Evolutionary conservation across 2,888 invertebrate species (phyloP), one percentile per base, ranked within the genome.

Genomic region (Deroplatys truncata): DNA sequence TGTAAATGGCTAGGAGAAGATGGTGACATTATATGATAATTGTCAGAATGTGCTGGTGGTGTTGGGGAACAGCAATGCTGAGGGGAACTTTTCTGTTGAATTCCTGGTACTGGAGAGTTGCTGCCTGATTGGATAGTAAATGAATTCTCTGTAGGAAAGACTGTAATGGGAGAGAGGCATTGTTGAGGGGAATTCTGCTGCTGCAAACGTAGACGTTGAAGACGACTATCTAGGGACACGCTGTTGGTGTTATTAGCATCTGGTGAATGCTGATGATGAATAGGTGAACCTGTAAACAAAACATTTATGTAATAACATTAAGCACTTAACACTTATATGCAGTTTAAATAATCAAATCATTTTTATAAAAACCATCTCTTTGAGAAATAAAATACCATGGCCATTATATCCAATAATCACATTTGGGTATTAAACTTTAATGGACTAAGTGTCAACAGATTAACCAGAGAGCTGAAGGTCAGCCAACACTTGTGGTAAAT

Each of bases 271-370:
- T 84, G 86, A 90, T 96, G 95, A 92, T 95, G 96, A 89, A 95
- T 96, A 82, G 96, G 96, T 16, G 96, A 96, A 90, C 95, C 96
- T 95, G 91, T 16, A 92, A 49, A 89, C 56, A 86, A 20, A 72
- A 72, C 20, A 20, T 4, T 72, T 72, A 20, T 4, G 7, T 72
- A 4, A 25, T 72, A 72, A 20, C 13, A 43, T 43, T 43, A 43
- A 7, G 43, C 9, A 9, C 1, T 43, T 31, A 4, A 31, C 31
- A 31, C 31, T 5, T 31, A 5, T 5, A 31, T 31, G 3, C 5
- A 4, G 13, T 43, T 43, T 43, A 43, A 43, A 43, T 43, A 43
- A 35, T 35, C 35, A 35, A 35, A 35, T 8, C 43, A 43, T 13
- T 43, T 43, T 43, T 43, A 43, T 13, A 43, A 43, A 43, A 43